These are phyloP conservation scores for Tribolium castaneum DNA, from an alignment of 1,140 invertebrate species.

Conservation along the genomic window DNA sequence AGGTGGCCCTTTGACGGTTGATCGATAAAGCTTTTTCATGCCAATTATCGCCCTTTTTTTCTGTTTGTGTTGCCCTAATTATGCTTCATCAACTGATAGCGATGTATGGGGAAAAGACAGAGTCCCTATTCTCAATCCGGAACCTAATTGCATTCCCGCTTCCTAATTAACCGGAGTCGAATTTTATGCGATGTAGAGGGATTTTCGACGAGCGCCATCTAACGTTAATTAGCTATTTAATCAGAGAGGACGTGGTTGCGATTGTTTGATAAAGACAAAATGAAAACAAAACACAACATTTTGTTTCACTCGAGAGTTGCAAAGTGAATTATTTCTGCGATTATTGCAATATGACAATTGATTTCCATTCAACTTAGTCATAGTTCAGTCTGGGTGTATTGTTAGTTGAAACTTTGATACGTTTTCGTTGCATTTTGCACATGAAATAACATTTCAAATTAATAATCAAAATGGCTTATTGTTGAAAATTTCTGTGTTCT, in stretches of 20 bases:
- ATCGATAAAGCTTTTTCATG: neutral
- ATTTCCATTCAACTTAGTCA: too few relatives aligned
- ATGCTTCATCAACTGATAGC: neutral
- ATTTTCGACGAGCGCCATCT: neutral
- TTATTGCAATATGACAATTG: too few relatives aligned
- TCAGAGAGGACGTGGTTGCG: neutral
- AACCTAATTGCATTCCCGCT: neutral
- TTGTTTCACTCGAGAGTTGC: too few relatives aligned
- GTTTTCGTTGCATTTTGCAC: too few relatives aligned
- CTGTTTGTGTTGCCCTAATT: neutral
- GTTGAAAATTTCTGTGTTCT: too few relatives aligned
- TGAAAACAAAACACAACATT: neutral
- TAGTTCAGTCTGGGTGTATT: too few relatives aligned
- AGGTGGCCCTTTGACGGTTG: neutral
- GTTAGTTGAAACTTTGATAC: too few relatives aligned
- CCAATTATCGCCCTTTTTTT: neutral
- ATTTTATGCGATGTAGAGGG: neutral
- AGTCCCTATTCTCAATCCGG: neutral
- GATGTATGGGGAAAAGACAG: neutral
- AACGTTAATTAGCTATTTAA: neutral
- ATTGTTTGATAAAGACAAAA: neutral
- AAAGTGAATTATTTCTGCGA: too few relatives aligned
- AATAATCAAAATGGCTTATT: too few relatives aligned
- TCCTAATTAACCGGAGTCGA: constrained; percentile 6
- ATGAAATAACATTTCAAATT: too few relatives aligned